phyloP scores from a whole-genome alignment of 2,113 vertebrate genomes.

The Conger conger region DNA sequence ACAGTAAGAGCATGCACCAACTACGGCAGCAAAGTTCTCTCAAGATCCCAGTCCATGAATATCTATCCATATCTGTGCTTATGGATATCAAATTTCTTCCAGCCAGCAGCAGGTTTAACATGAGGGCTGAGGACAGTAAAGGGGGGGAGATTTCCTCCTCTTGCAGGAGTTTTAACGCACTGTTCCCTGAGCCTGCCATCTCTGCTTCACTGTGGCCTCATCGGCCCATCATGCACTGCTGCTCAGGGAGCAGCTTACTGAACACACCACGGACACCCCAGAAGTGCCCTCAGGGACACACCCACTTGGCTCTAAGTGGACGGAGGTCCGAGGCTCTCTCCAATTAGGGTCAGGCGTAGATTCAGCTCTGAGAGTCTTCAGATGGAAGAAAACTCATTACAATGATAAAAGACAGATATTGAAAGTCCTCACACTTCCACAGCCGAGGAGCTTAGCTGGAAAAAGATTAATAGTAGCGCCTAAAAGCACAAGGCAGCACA shows the following conservation, averaged over 20 bases:
- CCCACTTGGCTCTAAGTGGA: background rate
- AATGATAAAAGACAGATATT: background rate
- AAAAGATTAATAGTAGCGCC: background rate
- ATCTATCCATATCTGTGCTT: background rate
- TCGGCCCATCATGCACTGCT: background rate
- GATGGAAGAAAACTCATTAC: background rate
- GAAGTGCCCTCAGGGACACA: background rate
- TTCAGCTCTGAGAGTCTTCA: background rate
- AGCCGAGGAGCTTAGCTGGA: background rate
- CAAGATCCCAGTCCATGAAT: background rate
- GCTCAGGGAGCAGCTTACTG: background rate
- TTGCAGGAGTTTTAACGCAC: background rate
- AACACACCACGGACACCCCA: background rate
- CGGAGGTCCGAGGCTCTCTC: background rate
- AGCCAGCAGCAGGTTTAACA: background rate
- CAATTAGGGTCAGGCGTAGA: background rate
- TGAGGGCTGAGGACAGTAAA: background rate
- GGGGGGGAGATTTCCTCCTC: slow-evolving; percentile 2
- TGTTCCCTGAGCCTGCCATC: background rate
- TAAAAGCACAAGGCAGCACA: background rate
- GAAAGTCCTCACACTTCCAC: background rate
- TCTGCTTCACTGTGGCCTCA: background rate
- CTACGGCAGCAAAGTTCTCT: background rate
- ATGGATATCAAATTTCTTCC: background rate
- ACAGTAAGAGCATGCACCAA: background rate